Base-by-base conservation (phyloP, 2,888 invertebrate species). In the Scrobipalpa atriplicella region DNA sequence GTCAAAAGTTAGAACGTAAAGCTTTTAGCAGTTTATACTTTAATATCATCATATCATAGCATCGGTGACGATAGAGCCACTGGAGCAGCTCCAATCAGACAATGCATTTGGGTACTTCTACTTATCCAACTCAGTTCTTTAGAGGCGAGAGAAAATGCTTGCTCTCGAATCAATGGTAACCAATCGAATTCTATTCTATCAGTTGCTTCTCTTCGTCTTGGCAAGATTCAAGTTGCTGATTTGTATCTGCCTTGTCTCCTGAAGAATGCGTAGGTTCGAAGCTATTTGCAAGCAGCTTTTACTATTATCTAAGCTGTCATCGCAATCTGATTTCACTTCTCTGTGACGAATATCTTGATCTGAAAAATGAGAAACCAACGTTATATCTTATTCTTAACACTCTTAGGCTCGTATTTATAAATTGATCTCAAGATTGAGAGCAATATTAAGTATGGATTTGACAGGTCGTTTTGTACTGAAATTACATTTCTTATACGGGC, bases 71-170 rank as follows among this genome's bases (percentile, higher is more conserved):
- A 47, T 16, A 3, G 8, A n/a, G n/a, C 47, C 47, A 16, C 5
- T 47, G 0, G 11, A 13, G 54, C n/a, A 13, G 54, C n/a, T 58
- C 11, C 36, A 29, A 61, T 41, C 61, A 61, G 61, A 61, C 61
- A 61, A 61, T 61, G 61, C 61, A 41, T 39, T 61, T 39, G 19
- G n/a, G 41, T 9, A 18, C 16, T 51, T 16, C 18, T 18, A 52
- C 9, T 52, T 52, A 19, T 16, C 52, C 16, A 52, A 52, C 19
- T 2, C 7, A n/a, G 47, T 47, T 47, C n/a, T 39, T 47, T 47
- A n/a, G 16, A 16, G 16, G 47, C 47, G 16, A n/a, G 47, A 47
- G 47, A 47, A 47, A 47, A 47, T 16, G 47, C 16, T 47, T 47
- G 29, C 5, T 29, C 29, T 29, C 29, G 5, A 29, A 47, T n/a